Base-by-base conservation (phyloP, 2,113 vertebrate species). In the Bombycilla garrulus region DNA sequence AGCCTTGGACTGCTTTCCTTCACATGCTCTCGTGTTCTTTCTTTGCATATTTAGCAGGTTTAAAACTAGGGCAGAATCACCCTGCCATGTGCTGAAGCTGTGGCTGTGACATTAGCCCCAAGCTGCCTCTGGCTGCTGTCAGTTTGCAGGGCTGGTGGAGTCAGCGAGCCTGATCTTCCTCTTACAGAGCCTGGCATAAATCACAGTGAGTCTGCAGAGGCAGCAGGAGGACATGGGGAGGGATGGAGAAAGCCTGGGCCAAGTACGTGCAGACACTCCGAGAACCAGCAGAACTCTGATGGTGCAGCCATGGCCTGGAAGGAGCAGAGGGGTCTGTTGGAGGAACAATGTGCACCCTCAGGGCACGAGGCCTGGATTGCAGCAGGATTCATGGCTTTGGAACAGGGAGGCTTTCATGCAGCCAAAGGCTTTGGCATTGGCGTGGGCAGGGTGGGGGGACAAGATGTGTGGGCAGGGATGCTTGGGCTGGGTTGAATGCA, bases 31-130 rank as follows among this genome's bases (percentile, higher is more conserved):
- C 6, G 0, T 90, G 71, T 85, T 93, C 79, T 93, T 42, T 51
- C 72, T 69, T 66, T 86, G 70, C 64, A 89, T 97, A 84, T 89
- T 97, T 93, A 88, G 19, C 81, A 83, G 69, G 85, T 91, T 96
- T 97, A 97, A 56, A 96, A 95, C 87, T 95, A 94, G 92, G 94
- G 93, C 96, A 95, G 69, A 54, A 61, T 91, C 26, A 18, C 61
- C 84, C 69, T 15, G 22, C 72, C 72, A 5, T 57, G 94, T 82
- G 73, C 96, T 94, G 69, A 5, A 51, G 93, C 89, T 67, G 70
- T 3, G 38, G 78, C 66, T 94, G 77, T 94, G 93, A 83, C 93
- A 64, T 94, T 88, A 61, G 60, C 87, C 66, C 10, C 16, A 77
- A 86, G 89, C 87, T 45, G 79, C 90, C 90, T 84, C 86, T 92